A percentile compares a stretch with the other conserved stretches of the same genome.
Evolutionary conservation across 2,888 invertebrate species (phyloP).

Genomic region (Athetis lepigone): DNA sequence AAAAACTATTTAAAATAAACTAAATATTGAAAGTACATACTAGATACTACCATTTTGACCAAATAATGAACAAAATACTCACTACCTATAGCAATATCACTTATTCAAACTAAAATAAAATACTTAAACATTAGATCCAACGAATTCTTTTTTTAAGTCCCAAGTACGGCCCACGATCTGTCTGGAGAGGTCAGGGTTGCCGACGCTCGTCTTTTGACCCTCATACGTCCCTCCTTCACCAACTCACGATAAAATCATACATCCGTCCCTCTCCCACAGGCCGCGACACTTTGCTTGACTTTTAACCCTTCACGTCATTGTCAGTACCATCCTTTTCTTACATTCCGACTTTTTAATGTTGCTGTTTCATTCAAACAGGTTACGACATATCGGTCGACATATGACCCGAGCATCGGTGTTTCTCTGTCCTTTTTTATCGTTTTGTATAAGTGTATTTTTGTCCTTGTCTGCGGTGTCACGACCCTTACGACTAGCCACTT

Average conservation of each 20-base stretch:
- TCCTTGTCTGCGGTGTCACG: conserved; percentile 84
- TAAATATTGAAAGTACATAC: too few species aligned
- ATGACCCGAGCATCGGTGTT: conserved; percentile 84
- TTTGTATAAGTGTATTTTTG: conserved; percentile 69
- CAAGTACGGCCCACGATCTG: conserved; percentile 81
- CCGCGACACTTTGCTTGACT: conserved; percentile 89
- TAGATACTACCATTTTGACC: too few species aligned
- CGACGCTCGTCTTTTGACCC: conserved; percentile 90
- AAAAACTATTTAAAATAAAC: too few species aligned
- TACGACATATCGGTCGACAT: conserved; percentile 90
- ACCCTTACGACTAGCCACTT: conserved; percentile 88
- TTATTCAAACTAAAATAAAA: conserved; percentile 11
- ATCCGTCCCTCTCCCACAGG: conserved; percentile 80
- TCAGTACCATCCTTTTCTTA: conserved; percentile 80
- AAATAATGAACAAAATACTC: background rate
- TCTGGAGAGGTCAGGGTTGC: conserved; percentile 89
- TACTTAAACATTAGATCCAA: conserved; percentile 51
- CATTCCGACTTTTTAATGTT: conserved; percentile 66
- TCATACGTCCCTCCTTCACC: conserved; percentile 73
- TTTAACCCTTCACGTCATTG: conserved; percentile 89
- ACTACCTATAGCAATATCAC: background rate
- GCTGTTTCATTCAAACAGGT: conserved; percentile 85
- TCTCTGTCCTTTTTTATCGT: conserved; percentile 79
- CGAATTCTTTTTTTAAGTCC: conserved; percentile 62
- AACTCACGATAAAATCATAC: conserved; percentile 69